phyloP scores from a whole-genome alignment of 2,888 invertebrate species.

The Cyclophora albipunctata region DNA sequence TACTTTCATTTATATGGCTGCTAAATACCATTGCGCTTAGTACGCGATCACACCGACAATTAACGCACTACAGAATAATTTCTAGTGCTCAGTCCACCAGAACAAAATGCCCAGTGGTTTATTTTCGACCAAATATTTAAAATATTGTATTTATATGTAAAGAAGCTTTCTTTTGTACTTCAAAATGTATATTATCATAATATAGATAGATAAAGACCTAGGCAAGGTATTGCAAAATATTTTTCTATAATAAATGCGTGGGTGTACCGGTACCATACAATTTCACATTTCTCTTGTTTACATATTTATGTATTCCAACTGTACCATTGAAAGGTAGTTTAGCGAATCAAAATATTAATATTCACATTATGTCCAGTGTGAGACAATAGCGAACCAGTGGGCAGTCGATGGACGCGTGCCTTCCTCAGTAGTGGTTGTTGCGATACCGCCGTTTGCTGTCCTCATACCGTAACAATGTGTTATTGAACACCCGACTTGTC shows the following conservation, averaged over 20 bases:
- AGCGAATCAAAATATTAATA: slow-evolving; percentile 49
- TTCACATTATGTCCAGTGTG: slow-evolving; percentile 59
- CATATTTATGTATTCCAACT: slow-evolving; percentile 15
- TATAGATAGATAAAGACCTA: too few relatives aligned
- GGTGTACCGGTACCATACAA: not conserved
- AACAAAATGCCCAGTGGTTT: slow-evolving; percentile 44
- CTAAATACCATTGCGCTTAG: slow-evolving; percentile 6
- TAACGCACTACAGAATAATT: slow-evolving; percentile 32
- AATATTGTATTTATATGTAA: too few relatives aligned
- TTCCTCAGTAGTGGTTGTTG: slow-evolving; percentile 48
- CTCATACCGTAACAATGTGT: slow-evolving; percentile 57
- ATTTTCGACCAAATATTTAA: not conserved
- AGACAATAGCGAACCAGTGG: slow-evolving; percentile 52
- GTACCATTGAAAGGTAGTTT: slow-evolving; percentile 10
- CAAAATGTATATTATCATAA: too few relatives aligned
- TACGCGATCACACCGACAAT: slow-evolving; percentile 24
- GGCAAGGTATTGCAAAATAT: too few relatives aligned
- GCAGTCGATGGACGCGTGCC: slow-evolving; percentile 44
- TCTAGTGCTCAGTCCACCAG: slow-evolving; percentile 59
- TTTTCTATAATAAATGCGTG: too few relatives aligned
- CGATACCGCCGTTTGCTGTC: slow-evolving; percentile 66
- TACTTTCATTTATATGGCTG: slow-evolving; percentile 17
- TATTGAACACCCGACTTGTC: slow-evolving; percentile 42
- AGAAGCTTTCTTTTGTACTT: too few relatives aligned
- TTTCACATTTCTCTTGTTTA: slow-evolving; percentile 6